Conservation (phyloP, 2,888 invertebrate species). For the Mythimna ferrago region DNA sequence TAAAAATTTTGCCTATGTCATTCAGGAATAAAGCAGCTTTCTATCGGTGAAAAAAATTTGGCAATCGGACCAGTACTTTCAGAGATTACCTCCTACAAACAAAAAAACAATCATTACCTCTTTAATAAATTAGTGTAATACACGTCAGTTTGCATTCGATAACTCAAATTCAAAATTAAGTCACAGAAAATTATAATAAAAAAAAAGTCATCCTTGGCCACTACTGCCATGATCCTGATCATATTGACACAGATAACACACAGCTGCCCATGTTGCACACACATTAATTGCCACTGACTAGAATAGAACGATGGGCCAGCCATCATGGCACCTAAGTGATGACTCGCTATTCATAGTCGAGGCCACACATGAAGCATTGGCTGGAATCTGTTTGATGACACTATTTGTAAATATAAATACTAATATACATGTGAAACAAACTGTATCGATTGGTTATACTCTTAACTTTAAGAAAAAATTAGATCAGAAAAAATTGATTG, state of each 20-base stretch:
- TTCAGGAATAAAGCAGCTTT: no score
- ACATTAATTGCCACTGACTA: constrained; percentile 1
- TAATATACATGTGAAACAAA: neutral
- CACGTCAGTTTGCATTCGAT: no score
- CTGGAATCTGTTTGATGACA: constrained; percentile 11
- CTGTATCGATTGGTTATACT: neutral
- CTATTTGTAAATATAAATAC: neutral
- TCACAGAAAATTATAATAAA: no score
- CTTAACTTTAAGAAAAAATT: no score
- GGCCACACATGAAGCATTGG: constrained; percentile 40
- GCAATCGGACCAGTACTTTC: no score
- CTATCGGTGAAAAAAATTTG: no score
- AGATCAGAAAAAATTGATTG: no score
- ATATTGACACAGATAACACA: neutral
- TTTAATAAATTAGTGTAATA: no score
- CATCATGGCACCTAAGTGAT: constrained; percentile 16
- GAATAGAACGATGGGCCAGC: constrained; percentile 12
- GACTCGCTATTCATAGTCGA: constrained; percentile 30
- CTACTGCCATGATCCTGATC: neutral
- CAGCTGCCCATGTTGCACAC: neutral
- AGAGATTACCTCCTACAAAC: no score
- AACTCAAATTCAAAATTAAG: no score
- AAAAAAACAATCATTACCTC: no score
- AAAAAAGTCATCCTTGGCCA: neutral
- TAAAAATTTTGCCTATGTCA: no score